A percentile compares a stretch with the other conserved stretches of the same genome.
These are phyloP conservation scores for Heliconius eleuchia DNA, from an alignment of 1,140 invertebrate genomes.

Conservation along the genomic window DNA sequence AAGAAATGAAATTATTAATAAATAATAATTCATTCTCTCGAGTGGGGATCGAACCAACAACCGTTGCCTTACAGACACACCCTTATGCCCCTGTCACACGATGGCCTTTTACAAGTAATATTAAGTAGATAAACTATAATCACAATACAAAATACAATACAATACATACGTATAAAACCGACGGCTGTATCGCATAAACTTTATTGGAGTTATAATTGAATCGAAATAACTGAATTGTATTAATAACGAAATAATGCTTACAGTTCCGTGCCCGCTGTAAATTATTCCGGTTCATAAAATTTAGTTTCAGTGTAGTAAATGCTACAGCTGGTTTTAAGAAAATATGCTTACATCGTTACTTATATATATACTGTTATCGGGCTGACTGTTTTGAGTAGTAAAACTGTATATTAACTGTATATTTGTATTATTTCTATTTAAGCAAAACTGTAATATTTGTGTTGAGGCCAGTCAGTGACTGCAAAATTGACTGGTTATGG, in stretches of 20 bases:
- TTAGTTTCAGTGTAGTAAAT: slow-evolving; percentile 40
- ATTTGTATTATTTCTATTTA: not conserved
- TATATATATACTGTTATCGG: not conserved
- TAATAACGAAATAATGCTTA: slow-evolving; percentile 36
- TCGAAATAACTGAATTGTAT: slow-evolving; percentile 38
- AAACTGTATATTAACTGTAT: not conserved
- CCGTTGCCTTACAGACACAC: too few relatives aligned
- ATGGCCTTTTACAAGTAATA: too few relatives aligned
- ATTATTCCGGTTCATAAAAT: slow-evolving; percentile 45
- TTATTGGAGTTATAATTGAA: slow-evolving; percentile 37
- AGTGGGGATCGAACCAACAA: too few relatives aligned
- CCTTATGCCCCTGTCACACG: too few relatives aligned
- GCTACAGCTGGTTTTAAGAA: slow-evolving; percentile 36
- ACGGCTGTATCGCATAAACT: slow-evolving; percentile 10
- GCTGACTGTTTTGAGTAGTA: not conserved
- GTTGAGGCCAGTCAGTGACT: too few relatives aligned
- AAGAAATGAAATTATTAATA: too few relatives aligned
- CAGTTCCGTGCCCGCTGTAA: slow-evolving; percentile 36
- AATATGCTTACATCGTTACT: slow-evolving; percentile 21
- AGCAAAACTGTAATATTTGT: not conserved
- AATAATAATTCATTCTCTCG: too few relatives aligned
- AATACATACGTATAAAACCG: not conserved
- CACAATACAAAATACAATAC: not conserved
- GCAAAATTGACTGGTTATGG: too few relatives aligned
- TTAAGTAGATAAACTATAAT: not conserved